Evolutionary conservation across 2,113 vertebrate species (phyloP).

Genomic region (Scolopax mira): DNA sequence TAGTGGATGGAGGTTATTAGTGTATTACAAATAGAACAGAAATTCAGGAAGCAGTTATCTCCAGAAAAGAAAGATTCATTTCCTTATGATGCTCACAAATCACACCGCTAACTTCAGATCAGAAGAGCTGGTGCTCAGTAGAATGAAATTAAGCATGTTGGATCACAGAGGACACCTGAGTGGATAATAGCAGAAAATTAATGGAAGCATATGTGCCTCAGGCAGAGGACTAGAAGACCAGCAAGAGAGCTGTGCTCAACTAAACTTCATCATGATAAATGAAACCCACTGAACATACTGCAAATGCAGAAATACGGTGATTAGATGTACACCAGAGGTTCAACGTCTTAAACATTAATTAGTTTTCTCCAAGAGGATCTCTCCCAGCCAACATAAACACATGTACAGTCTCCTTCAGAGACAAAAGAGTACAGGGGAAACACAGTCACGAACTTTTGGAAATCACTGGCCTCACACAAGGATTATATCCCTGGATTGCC

Average conservation of each 20-base stretch:
- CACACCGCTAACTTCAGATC: constrained; percentile 39
- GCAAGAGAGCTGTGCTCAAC: constrained; percentile 42
- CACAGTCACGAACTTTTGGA: neutral
- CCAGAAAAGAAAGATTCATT: constrained; percentile 63
- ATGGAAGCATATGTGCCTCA: constrained; percentile 60
- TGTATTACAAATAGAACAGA: constrained; percentile 40
- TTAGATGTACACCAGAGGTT: constrained; percentile 47
- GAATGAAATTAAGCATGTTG: constrained; percentile 64
- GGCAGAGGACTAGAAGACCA: constrained; percentile 58
- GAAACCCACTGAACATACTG: neutral
- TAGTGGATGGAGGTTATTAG: constrained; percentile 45
- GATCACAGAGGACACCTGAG: constrained; percentile 67
- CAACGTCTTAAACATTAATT: neutral
- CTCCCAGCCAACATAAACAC: constrained; percentile 20
- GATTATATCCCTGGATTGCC: constrained; percentile 2
- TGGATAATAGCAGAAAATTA: constrained; percentile 66
- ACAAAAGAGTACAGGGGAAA: neutral
- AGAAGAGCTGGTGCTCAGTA: constrained; percentile 43
- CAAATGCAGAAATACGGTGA: constrained; percentile 41
- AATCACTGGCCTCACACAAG: neutral
- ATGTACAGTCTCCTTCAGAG: neutral
- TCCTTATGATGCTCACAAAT: constrained; percentile 53
- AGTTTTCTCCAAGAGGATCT: constrained; percentile 13
- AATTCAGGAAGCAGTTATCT: constrained; percentile 64
- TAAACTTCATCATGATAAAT: constrained; percentile 60